Evolutionary conservation across 2,888 invertebrate genomes (phyloP).

Genomic region (Tuberolachnus salignus): DNA sequence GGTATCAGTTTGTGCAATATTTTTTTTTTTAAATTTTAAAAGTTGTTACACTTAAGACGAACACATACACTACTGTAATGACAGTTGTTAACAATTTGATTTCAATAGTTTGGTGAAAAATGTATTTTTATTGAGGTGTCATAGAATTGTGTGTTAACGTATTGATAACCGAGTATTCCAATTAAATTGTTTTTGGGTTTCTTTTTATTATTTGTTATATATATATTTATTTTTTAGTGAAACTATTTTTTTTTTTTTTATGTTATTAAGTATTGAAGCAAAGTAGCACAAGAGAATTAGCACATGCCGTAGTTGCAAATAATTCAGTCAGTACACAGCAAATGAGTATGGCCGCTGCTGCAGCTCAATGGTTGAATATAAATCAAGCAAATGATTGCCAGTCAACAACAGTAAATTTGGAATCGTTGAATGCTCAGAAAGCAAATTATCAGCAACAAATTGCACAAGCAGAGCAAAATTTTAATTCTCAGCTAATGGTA

Average conservation of each 20-base stretch:
- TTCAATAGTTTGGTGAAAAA: neutral
- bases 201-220: neutral
- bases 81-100: constrained; percentile 6
- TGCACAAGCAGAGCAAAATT: constrained; percentile 92
- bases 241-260: constrained; percentile 3
- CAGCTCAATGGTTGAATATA: constrained; percentile 61
- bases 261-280: constrained; percentile 61
- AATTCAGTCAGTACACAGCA: constrained; percentile 41
- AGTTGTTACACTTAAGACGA: neutral
- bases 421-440: constrained; percentile 70
- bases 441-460: constrained; percentile 88
- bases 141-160: neutral
- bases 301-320: constrained; percentile 43
- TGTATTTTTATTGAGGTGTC: neutral
- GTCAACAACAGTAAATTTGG: constrained; percentile 58
- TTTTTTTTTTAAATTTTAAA: constrained; percentile 21
- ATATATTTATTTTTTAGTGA: neutral
- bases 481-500: constrained; percentile 92
- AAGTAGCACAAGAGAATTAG: constrained; percentile 58
- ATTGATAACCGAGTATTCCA: neutral
- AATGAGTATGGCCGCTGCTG: constrained; percentile 57
- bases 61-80: constrained; percentile 13
- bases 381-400: constrained; percentile 62
- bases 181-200: neutral
- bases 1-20: constrained; percentile 29